These are phyloP conservation scores for Elmis aenea DNA, from an alignment of 2,888 invertebrate genomes.

Conservation along the genomic window DNA sequence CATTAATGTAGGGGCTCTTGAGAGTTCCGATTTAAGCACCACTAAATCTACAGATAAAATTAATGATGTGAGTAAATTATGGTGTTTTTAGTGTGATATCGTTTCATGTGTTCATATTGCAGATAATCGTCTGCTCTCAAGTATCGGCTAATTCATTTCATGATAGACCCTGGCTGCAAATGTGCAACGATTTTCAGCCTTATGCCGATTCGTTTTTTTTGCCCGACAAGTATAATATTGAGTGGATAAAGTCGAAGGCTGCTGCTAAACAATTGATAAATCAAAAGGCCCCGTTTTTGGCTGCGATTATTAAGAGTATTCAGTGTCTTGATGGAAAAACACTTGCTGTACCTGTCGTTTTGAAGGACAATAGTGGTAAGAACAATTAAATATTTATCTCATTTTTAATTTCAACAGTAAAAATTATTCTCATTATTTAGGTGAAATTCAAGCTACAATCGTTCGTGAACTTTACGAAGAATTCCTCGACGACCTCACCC, in stretches of 20 bases:
- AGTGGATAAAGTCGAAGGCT: conserved; percentile 35
- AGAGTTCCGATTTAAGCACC: no score
- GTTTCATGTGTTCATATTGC: no score
- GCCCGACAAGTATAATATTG: conserved; percentile 34
- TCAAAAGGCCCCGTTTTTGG: conserved; percentile 38
- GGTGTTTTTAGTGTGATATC: no score
- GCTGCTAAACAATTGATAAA: conserved; percentile 28
- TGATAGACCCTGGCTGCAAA: conserved; percentile 31
- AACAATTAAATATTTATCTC: not conserved
- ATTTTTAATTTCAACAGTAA: not conserved
- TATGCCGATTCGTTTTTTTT: conserved; percentile 7
- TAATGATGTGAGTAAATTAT: conserved; percentile 1
- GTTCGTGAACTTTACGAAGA: conserved; percentile 34
- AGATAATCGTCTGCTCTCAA: conserved; percentile 31
- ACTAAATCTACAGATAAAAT: no score
- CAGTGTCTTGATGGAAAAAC: conserved; percentile 23
- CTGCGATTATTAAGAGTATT: conserved; percentile 33
- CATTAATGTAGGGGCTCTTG: conserved; percentile 12
- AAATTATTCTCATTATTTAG: conserved; percentile 25
- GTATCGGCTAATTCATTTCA: conserved; percentile 26
- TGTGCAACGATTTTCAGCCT: conserved; percentile 28
- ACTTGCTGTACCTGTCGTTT: conserved; percentile 28
- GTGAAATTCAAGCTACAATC: conserved; percentile 36
- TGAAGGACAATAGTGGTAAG: conserved; percentile 37
- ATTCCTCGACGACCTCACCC: conserved; percentile 25